Evolutionary conservation across 2,113 vertebrate species (phyloP).

Genomic region (Zeus faber): DNA sequence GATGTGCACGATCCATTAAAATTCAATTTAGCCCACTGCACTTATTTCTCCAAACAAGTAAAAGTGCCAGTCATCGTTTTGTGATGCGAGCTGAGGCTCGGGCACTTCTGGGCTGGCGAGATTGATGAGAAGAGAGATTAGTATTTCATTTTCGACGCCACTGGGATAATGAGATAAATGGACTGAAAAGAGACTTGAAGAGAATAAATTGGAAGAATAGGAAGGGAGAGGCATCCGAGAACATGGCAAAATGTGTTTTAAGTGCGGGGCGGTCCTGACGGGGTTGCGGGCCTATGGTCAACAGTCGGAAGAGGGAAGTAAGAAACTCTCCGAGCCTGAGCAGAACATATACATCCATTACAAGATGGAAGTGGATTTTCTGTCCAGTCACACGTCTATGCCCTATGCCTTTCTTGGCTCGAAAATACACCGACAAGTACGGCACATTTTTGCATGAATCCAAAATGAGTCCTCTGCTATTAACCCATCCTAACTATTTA

Average conservation of each 20-base stretch:
- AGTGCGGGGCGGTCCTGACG: conserved; percentile 4
- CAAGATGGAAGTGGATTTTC: too few relatives aligned
- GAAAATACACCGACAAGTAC: too few relatives aligned
- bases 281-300: conserved; percentile 15
- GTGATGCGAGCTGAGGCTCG: conserved; percentile 61
- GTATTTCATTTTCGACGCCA: conserved; percentile 73
- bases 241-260: neutral
- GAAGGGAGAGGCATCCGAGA: neutral
- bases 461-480: too few relatives aligned
- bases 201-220: neutral
- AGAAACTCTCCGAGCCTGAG: conserved; percentile 9
- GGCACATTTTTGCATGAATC: too few relatives aligned
- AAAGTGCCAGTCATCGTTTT: conserved; percentile 78
- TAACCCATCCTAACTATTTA: too few relatives aligned
- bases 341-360: conserved; percentile 47
- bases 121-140: conserved; percentile 77
- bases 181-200: conserved; percentile 47
- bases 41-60: conserved; percentile 80
- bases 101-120: conserved; percentile 68
- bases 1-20: conserved; percentile 83
- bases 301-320: neutral
- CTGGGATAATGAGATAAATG: conserved; percentile 72
- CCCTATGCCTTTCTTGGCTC: too few relatives aligned
- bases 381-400: too few relatives aligned
- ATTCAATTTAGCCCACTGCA: conserved; percentile 84